phyloP scores from a whole-genome alignment of 2,113 vertebrate species.

The Turnix velox region DNA sequence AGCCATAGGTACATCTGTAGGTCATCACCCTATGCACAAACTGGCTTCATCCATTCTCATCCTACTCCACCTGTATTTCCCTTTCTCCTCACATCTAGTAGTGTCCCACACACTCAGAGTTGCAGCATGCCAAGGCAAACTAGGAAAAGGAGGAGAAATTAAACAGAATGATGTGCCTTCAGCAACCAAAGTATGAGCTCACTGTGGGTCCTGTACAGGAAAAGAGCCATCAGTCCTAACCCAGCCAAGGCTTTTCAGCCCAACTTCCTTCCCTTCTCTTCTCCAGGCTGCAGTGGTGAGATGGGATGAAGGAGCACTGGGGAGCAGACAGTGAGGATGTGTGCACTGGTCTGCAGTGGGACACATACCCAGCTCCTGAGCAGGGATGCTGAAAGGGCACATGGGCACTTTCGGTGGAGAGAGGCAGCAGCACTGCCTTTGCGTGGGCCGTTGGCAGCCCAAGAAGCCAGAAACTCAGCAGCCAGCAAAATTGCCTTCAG shows the following conservation, averaged over 20 bases:
- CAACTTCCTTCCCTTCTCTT: background rate
- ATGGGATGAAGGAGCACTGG: accelerated
- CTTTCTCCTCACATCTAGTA: background rate
- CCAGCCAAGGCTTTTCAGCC: background rate
- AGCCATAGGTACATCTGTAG: background rate
- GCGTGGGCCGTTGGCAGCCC: background rate
- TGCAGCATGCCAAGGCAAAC: too few relatives aligned
- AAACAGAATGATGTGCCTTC: too few relatives aligned
- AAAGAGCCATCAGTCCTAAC: background rate
- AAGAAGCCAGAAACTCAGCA: accelerated
- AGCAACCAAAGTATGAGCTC: background rate
- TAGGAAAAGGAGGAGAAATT: too few relatives aligned
- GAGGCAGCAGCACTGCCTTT: background rate
- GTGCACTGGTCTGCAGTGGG: background rate
- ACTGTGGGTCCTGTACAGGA: accelerated
- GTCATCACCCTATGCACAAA: background rate
- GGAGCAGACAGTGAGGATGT: accelerated
- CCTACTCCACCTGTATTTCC: background rate
- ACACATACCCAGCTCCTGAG: background rate
- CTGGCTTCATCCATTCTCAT: background rate
- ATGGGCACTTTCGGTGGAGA: background rate
- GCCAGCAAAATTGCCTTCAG: background rate
- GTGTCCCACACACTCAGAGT: background rate
- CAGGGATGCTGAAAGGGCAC: background rate
- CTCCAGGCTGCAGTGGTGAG: background rate